Evolutionary conservation across 2,113 vertebrate species (phyloP), one percentile per base, ranked within the genome.

Genomic region (Erythrolamprus reginae): DNA sequence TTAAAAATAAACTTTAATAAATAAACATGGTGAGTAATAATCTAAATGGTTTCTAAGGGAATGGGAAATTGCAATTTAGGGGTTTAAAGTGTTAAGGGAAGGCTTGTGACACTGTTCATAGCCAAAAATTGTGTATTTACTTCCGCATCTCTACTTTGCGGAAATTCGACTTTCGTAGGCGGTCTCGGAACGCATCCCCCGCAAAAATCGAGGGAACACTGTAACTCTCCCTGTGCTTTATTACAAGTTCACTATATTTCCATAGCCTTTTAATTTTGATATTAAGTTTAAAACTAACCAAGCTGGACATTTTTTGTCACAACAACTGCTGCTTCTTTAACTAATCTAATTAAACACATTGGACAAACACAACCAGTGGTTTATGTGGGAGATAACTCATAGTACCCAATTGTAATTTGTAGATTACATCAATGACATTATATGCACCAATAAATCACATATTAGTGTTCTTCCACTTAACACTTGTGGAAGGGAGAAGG

Each of bases 351-450:
- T 33, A 42, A 77, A 77, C 70, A 42, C 0, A 2, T 38, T 77
- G 70, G 70, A 21, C 70, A 42, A 77, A 77, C 33, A 21, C 70
- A 70, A 70, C 65, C 15, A 38, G n/a, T 70, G 65, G 65, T 70
- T 70, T 70, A 42, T 21, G 70, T 77, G 33, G 17, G 84, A 77
- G 26, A 21, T 21, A 90, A 26, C 33, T 65, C 50, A 70, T 53
- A 86, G 42, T 86, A 52, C 21, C 83, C 83, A 88, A 38, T 90
- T 9, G 2, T 56, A 61, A 33, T 55, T 86, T 91, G 91, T 42
- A 94, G 28, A 90, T 53, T 86, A 83, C 47, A 93, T 89, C 28
- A 70, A 90, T 56, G 10, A 89, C 33, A 82, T 28, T 6, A 82
- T 84, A 90, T 89, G 82, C 45, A 47, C 28, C 28, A 84, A 84